A percentile compares a stretch with the other conserved stretches of the same genome.
Evolutionary conservation across 1,140 invertebrate species (phyloP).

Genomic region (Goniozus legneri): DNA sequence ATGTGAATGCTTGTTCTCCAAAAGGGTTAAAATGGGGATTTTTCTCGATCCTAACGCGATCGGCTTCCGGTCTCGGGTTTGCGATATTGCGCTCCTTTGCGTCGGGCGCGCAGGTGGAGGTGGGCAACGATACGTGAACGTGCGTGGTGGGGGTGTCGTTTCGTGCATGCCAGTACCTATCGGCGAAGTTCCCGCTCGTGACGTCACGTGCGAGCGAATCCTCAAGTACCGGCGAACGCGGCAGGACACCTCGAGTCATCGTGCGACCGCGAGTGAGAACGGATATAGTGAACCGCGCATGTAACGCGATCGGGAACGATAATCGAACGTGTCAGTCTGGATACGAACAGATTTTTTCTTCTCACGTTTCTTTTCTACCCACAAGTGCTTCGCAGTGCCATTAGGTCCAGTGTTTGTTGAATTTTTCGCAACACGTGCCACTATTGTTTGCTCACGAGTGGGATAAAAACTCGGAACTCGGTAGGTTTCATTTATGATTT

Average conservation of each 20-base stretch:
- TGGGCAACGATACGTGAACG: no score
- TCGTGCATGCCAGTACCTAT: no score
- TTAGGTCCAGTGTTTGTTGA: conserved; percentile 5
- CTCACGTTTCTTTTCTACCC: conserved; percentile 13
- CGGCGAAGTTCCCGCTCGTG: conserved; percentile 7
- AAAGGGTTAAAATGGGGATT: no score
- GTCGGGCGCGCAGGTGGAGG: conserved; percentile 1
- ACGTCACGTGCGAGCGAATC: conserved; percentile 18
- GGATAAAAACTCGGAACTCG: no score
- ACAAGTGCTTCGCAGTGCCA: background rate
- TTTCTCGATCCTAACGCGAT: no score
- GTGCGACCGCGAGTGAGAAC: conserved; percentile 9
- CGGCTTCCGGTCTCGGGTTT: background rate
- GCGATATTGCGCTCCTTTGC: conserved; percentile 3
- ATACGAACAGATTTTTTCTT: background rate
- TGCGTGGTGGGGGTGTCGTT: no score
- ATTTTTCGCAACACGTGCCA: background rate
- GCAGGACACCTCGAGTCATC: conserved; percentile 11
- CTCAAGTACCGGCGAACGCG: conserved; percentile 18
- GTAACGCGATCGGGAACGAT: conserved; percentile 3
- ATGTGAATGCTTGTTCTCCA: no score
- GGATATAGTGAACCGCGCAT: conserved; percentile 3
- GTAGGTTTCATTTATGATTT: no score
- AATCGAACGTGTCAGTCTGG: conserved; percentile 8
- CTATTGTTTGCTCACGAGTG: conserved; percentile 4